Conservation (phyloP, 2,888 invertebrate species). For the Diaperis boleti region DNA sequence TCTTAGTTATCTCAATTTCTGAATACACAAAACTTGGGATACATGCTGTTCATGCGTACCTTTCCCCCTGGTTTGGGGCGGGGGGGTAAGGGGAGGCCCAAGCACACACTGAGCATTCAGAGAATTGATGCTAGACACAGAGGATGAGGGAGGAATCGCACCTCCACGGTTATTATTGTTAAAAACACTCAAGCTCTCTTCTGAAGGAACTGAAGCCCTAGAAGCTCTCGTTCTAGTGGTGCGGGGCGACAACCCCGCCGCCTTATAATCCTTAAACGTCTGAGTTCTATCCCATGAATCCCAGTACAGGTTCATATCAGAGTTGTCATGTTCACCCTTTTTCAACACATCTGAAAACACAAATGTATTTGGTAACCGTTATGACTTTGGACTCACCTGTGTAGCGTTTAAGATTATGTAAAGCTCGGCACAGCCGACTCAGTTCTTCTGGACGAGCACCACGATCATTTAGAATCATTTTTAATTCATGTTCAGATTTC, state of each 20-base stretch:
- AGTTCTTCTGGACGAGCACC: conserved; percentile 83
- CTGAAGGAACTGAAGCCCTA: conserved; percentile 72
- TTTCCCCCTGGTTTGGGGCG: conserved; percentile 62
- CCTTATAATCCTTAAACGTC: conserved; percentile 58
- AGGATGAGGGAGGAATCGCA: conserved; percentile 67
- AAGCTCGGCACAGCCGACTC: conserved; percentile 83
- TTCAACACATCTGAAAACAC: conserved; percentile 70
- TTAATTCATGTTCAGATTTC: conserved; percentile 85
- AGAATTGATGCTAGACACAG: conserved; percentile 68
- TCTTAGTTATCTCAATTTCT: too few species aligned
- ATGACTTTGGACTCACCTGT: too few species aligned
- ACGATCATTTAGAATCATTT: conserved; percentile 76
- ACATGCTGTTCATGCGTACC: conserved; percentile 57
- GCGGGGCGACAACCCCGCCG: conserved; percentile 67
- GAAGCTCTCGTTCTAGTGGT: conserved; percentile 66
- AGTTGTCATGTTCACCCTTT: conserved; percentile 69
- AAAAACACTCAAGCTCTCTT: conserved; percentile 68
- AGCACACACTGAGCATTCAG: conserved; percentile 63
- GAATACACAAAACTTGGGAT: neutral
- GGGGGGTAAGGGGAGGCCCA: conserved; percentile 61
- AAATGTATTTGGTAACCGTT: too few species aligned
- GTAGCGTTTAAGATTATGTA: conserved; percentile 87
- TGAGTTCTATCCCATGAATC: conserved; percentile 91
- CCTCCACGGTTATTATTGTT: conserved; percentile 62
- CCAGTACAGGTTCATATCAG: conserved; percentile 85